Evolutionary conservation across 2,113 vertebrate species (phyloP), one percentile per base, ranked within the genome.

Genomic region (Chitala chitala): DNA sequence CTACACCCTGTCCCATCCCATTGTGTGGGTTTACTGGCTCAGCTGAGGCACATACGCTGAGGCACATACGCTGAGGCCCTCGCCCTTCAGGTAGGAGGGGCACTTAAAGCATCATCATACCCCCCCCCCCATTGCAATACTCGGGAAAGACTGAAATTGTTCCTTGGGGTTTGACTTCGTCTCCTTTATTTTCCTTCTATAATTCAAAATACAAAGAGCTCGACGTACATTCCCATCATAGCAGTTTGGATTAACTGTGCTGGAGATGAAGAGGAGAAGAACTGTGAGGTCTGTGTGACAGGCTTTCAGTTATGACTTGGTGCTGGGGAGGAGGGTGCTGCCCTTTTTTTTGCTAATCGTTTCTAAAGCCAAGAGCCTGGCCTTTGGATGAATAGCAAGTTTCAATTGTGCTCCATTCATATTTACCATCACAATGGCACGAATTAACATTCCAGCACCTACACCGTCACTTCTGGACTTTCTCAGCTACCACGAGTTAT

Each of bases 121-220:
- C 54, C 54, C 22, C 54, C 24, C 54, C 15, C 54, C 6, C 4
- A 86, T 85, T n/a, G n/a, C n/a, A n/a, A 87, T 84, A 76, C 84
- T 82, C 87, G 90, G 88, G 92, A 92, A 93, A 89, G 90, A 92
- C 93, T 90, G 89, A 92, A 93, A 93, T 92, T 86, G 85, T 91
- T 91, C 89, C 85, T 84, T 89, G 87, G 90, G 89, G 90, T 92
- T 90, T 90, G 84, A 87, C 87, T 90, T 87, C 85, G n/a, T 56
- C 33, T 38, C 53, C 31, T 36, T 63, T 63, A 38, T 63, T 63
- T 76, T 38, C 80, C 72, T 42, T 76, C 83, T 80, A 56, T 80
- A 75, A 73, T 13, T 29, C 58, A 58, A 77, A 71, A 77, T 38
- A 69, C 68, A 78, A 70, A 78, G 65, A 78, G n/a, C n/a, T 36